phyloP scores from a whole-genome alignment of 2,797 vertebrate genomes.

The Muraenolepis orangiensis region DNA sequence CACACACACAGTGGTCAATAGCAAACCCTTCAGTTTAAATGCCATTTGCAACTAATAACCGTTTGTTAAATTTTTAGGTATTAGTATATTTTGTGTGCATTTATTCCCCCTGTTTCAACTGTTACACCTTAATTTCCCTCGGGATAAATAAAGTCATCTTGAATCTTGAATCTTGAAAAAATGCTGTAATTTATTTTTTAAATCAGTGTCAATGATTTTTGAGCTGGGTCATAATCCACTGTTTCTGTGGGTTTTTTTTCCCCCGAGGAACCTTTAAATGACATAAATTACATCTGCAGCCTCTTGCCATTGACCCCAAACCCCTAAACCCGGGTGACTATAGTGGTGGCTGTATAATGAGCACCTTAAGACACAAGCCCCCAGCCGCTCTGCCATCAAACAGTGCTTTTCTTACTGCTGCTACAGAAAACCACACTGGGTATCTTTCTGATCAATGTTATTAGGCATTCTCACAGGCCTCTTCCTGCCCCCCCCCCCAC shows the following conservation, averaged over 20 bases:
- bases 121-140: too few relatives aligned
- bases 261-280: background rate
- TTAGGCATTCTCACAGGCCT: conserved; percentile 25
- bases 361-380: background rate
- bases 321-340: background rate
- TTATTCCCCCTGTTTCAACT: too few relatives aligned
- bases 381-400: background rate
- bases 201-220: too few relatives aligned
- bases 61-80: background rate
- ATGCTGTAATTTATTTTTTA: background rate
- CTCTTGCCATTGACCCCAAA: background rate
- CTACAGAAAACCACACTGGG: conserved; percentile 25
- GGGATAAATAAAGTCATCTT: too few relatives aligned
- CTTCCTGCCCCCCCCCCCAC: background rate
- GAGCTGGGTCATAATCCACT: background rate
- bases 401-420: conserved; percentile 24
- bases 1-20: background rate
- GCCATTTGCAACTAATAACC: background rate
- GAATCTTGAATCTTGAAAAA: too few relatives aligned
- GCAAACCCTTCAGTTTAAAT: background rate
- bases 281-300: background rate
- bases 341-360: background rate
- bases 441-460: conserved; percentile 49
- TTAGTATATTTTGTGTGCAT: too few relatives aligned
- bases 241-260: background rate